phyloP scores from a whole-genome alignment of 2,113 vertebrate species.

The Amblyornis subalaris region DNA sequence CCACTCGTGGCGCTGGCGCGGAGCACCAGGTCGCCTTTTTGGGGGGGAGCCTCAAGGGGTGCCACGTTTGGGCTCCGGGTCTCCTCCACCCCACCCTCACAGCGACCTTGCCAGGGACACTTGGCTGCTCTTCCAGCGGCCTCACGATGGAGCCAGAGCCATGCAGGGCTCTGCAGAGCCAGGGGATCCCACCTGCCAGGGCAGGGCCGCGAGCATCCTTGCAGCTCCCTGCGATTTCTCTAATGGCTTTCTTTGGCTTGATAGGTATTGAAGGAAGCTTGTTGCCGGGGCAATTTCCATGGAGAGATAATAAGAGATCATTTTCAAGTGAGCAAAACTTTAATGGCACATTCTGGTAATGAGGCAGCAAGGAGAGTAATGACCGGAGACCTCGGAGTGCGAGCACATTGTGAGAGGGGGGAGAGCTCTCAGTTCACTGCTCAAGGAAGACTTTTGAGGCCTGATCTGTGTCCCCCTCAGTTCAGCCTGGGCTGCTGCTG shows the following conservation, averaged over 20 bases:
- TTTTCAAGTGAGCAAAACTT: conserved; percentile 70
- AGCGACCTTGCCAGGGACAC: neutral
- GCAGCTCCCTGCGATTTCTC: conserved; percentile 49
- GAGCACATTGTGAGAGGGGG: neutral
- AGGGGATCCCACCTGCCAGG: neutral
- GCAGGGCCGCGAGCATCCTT: neutral
- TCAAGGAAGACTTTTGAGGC: neutral
- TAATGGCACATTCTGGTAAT: conserved; percentile 72
- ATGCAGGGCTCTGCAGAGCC: accelerated
- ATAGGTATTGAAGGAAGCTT: conserved; percentile 68
- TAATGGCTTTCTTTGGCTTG: conserved; percentile 64
- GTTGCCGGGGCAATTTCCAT: conserved; percentile 70
- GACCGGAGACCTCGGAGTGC: conserved; percentile 28
- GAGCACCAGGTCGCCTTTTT: neutral
- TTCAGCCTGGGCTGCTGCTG: neutral
- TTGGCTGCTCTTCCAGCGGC: neutral
- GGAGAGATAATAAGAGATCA: conserved; percentile 73
- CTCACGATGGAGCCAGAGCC: conserved; percentile 54
- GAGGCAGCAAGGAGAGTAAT: conserved; percentile 69
- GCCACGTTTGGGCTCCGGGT: neutral
- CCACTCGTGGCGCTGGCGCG: neutral
- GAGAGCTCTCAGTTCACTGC: neutral
- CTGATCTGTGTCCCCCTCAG: neutral
- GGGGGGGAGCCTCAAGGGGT: accelerated
- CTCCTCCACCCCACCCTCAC: neutral